A percentile compares a stretch with the other conserved stretches of the same genome.
Evolutionary conservation across 1,140 invertebrate species (phyloP).

Genomic region (Melanaphis sacchari): DNA sequence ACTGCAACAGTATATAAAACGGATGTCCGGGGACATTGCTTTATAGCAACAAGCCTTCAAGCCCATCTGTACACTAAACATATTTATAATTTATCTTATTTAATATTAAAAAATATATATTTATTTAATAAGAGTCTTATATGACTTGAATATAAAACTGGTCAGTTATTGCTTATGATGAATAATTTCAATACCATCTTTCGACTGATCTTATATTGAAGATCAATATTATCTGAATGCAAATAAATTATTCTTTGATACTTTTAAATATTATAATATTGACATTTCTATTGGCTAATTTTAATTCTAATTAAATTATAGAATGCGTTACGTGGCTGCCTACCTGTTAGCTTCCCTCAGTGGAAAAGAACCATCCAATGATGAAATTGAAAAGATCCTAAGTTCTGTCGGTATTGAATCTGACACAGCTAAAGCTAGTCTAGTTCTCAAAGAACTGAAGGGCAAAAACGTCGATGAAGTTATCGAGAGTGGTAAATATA

Average conservation of each 20-base stretch:
- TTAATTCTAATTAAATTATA: conserved; percentile 62
- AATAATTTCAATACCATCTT: conserved; percentile 39
- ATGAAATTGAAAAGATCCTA: conserved; percentile 93
- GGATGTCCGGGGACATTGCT: conserved; percentile 50
- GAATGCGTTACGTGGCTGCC: conserved; percentile 99
- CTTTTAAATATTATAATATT: not conserved
- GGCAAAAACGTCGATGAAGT: conserved; percentile 91
- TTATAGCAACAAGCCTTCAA: conserved; percentile 47
- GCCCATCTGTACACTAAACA: conserved; percentile 6
- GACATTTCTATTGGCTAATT: not conserved
- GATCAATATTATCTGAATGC: not conserved
- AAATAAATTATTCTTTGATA: too few relatives aligned
- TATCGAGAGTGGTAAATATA: conserved; percentile 78
- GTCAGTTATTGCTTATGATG: not conserved
- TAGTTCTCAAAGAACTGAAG: conserved; percentile 84
- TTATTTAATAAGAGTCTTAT: not conserved
- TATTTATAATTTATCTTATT: not conserved
- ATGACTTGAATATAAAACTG: not conserved
- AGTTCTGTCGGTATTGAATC: conserved; percentile 95
- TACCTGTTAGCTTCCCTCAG: conserved; percentile 92
- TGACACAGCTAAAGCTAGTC: conserved; percentile 83
- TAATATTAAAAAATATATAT: not conserved
- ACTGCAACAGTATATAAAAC: conserved; percentile 23
- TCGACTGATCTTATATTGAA: conserved; percentile 15
- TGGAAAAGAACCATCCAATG: conserved; percentile 81